Evolutionary conservation across 2,888 invertebrate species (phyloP).

Genomic region (Chromoteleia sp.): DNA sequence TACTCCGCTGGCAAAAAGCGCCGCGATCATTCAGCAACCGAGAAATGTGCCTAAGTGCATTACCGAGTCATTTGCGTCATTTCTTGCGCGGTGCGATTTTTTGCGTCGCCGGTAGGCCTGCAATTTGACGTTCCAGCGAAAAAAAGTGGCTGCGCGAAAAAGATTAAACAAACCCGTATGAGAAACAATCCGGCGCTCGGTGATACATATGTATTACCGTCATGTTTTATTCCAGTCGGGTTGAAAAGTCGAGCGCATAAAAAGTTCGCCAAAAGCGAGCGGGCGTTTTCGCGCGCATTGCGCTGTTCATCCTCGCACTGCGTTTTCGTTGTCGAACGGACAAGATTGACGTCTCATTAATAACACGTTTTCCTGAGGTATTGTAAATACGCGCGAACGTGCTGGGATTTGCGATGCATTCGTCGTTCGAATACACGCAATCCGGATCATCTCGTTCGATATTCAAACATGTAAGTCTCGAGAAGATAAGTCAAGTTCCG

Average conservation of each 20-base stretch:
- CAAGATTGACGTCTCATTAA: slow-evolving; percentile 61
- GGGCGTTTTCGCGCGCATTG: slow-evolving; percentile 24
- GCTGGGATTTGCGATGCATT: slow-evolving; percentile 29
- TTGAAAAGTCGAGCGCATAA: slow-evolving; percentile 28
- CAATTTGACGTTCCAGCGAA: slow-evolving; percentile 15
- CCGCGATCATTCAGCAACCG: background rate
- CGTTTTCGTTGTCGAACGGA: slow-evolving; percentile 16
- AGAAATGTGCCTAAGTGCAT: slow-evolving; percentile 1
- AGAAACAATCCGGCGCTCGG: slow-evolving; percentile 19
- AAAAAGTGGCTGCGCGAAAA: slow-evolving; percentile 8
- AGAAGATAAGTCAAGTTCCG: no score
- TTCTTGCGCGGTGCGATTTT: slow-evolving; percentile 12
- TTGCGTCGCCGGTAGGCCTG: slow-evolving; percentile 1
- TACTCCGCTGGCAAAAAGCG: background rate
- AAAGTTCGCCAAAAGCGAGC: slow-evolving; percentile 16
- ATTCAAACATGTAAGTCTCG: no score
- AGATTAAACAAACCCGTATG: slow-evolving; percentile 19
- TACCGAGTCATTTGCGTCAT: slow-evolving; percentile 24
- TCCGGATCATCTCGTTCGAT: background rate
- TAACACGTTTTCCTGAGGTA: slow-evolving; percentile 47
- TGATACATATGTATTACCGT: slow-evolving; percentile 46
- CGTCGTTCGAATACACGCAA: background rate
- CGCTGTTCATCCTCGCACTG: slow-evolving; percentile 9
- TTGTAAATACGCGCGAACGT: slow-evolving; percentile 36
- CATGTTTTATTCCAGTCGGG: slow-evolving; percentile 62